Conservation (phyloP, 2,113 vertebrate species). For the Siniperca chuatsi region DNA sequence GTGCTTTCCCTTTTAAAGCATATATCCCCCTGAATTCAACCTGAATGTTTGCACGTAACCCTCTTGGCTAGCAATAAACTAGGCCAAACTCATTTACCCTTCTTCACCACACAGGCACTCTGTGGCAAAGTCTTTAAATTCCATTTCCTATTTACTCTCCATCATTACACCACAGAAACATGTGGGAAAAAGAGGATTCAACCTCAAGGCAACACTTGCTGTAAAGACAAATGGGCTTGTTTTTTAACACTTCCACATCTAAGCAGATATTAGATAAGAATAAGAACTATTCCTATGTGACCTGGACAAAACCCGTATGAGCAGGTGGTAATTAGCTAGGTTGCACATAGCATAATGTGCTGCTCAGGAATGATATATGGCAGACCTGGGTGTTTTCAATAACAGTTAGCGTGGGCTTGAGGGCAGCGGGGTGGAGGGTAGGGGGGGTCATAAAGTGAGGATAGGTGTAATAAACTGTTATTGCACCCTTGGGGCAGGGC, state of each 20-base stretch:
- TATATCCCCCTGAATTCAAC: slow-evolving; percentile 3
- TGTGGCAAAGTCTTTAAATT: slow-evolving; percentile 45
- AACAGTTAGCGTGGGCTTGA: slow-evolving; percentile 82
- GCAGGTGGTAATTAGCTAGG: slow-evolving; percentile 70
- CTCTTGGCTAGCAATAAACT: slow-evolving; percentile 43
- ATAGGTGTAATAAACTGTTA: slow-evolving; percentile 87
- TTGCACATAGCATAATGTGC: slow-evolving; percentile 68
- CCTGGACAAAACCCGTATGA: slow-evolving; percentile 50
- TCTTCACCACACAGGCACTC: slow-evolving; percentile 16
- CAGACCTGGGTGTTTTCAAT: slow-evolving; percentile 83
- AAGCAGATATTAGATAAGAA: slow-evolving; percentile 72
- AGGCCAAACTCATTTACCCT: slow-evolving; percentile 40
- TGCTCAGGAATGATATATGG: slow-evolving; percentile 83
- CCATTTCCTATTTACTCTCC: slow-evolving; percentile 53
- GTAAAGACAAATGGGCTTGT: slow-evolving; percentile 73
- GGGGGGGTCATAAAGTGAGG: slow-evolving; percentile 80
- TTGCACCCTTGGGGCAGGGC: slow-evolving; percentile 82
- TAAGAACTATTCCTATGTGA: slow-evolving; percentile 61
- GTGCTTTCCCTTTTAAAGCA: neutral
- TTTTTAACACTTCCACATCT: slow-evolving; percentile 66
- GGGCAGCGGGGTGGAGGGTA: slow-evolving; percentile 55
- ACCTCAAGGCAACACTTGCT: slow-evolving; percentile 52
- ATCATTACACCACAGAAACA: slow-evolving; percentile 54
- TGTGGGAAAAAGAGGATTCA: slow-evolving; percentile 21
- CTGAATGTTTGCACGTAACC: neutral